Percentiles rank a stretch among this genome's conserved stretches.
Evolutionary conservation across 2,888 invertebrate species (phyloP).

Genomic region (Mesopsocus fuscifrons): DNA sequence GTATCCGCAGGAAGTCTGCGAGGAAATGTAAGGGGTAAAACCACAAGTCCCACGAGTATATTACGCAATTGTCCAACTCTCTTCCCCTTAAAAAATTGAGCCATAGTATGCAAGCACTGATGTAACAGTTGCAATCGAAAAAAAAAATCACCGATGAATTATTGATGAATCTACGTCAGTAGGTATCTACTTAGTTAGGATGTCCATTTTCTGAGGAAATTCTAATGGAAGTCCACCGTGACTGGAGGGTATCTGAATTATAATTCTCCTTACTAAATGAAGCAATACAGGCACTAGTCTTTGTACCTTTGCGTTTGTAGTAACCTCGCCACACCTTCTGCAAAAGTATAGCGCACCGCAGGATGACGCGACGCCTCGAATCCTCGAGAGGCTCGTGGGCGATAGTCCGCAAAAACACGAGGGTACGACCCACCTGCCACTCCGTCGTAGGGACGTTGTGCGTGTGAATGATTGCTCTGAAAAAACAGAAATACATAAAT

Average conservation of each 20-base stretch:
- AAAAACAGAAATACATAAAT: constrained; percentile 17
- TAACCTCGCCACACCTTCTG: constrained; percentile 57
- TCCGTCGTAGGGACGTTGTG: constrained; percentile 51
- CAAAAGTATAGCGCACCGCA: constrained; percentile 48
- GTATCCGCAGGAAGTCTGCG: constrained; percentile 42
- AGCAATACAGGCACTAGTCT: too few relatives aligned
- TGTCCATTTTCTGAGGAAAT: too few relatives aligned
- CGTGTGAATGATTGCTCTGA: constrained; percentile 35
- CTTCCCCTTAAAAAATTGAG: not conserved
- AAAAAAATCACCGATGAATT: too few relatives aligned
- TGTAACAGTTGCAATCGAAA: too few relatives aligned
- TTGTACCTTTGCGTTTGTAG: constrained; percentile 37
- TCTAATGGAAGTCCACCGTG: too few relatives aligned
- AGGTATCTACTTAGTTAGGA: too few relatives aligned
- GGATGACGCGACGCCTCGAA: constrained; percentile 45
- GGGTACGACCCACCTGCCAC: constrained; percentile 77
- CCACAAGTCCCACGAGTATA: too few relatives aligned
- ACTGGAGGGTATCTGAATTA: too few relatives aligned
- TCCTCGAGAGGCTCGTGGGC: constrained; percentile 76
- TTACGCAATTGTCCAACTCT: not conserved
- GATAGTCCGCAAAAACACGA: constrained; percentile 64
- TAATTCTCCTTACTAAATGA: too few relatives aligned
- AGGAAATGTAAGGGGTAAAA: constrained; percentile 3
- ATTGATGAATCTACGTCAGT: too few relatives aligned
- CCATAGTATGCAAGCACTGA: too few relatives aligned